Evolutionary conservation across 2,797 vertebrate species (phyloP).

Genomic region (Choloepus didactylus): DNA sequence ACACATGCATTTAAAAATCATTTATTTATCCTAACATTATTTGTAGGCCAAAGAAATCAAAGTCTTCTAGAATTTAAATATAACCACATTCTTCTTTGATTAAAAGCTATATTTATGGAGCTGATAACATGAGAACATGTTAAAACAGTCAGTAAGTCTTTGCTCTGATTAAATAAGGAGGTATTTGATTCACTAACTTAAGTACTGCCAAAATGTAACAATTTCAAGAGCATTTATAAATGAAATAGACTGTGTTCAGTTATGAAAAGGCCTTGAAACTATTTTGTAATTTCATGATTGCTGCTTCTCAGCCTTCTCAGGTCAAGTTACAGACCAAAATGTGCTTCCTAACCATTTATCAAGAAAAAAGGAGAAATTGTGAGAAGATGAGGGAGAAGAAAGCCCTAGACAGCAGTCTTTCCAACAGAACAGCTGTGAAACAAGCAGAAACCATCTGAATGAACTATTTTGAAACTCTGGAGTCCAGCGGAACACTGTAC

Average conservation of each 20-base stretch:
- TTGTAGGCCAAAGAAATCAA: neutral
- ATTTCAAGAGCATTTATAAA: neutral
- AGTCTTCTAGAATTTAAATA: neutral
- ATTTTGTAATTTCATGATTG: neutral
- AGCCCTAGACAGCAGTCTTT: too few relatives aligned
- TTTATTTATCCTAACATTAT: neutral
- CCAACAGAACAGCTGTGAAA: too few relatives aligned
- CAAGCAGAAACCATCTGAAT: too few relatives aligned
- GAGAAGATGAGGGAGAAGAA: too few relatives aligned
- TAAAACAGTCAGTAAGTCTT: slow-evolving; percentile 3
- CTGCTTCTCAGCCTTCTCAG: neutral
- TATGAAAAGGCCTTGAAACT: slow-evolving; percentile 34
- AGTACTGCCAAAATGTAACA: neutral
- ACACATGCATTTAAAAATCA: slow-evolving; percentile 5
- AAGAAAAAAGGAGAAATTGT: neutral
- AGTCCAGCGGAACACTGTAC: too few relatives aligned
- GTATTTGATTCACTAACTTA: slow-evolving; percentile 18
- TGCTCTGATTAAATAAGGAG: slow-evolving; percentile 37
- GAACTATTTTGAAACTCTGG: too few relatives aligned
- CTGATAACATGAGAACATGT: neutral
- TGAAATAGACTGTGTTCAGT: neutral
- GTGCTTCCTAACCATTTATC: neutral
- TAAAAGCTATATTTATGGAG: neutral
- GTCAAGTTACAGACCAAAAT: slow-evolving; percentile 1
- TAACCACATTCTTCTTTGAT: neutral